Evolutionary conservation across 2,888 invertebrate genomes (phyloP).

Genomic region (Volucella zonaria): DNA sequence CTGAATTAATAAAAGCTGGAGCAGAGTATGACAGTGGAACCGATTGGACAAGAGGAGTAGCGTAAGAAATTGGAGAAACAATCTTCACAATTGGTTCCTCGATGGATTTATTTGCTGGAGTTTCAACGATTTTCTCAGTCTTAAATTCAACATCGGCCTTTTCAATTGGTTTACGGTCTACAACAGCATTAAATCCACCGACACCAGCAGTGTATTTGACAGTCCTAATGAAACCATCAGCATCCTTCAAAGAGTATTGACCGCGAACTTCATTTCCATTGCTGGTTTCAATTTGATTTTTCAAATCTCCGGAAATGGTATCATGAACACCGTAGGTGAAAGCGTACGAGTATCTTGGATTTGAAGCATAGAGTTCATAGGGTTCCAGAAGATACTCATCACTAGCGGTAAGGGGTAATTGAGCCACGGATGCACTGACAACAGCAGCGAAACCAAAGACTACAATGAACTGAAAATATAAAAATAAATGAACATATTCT

Average conservation of each 20-base stretch:
- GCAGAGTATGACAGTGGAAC: neutral
- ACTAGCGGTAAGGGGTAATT: slow-evolving; percentile 4
- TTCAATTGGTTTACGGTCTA: slow-evolving; percentile 79
- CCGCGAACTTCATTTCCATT: slow-evolving; percentile 82
- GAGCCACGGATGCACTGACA: slow-evolving; percentile 13
- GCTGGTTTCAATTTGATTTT: slow-evolving; percentile 82
- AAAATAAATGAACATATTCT: neutral
- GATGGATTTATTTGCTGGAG: slow-evolving; percentile 14
- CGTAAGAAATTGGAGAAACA: no score
- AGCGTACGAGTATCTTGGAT: slow-evolving; percentile 72
- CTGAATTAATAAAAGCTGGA: neutral
- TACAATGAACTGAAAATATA: neutral
- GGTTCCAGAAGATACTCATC: slow-evolving; percentile 27
- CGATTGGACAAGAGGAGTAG: neutral
- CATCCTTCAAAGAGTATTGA: slow-evolving; percentile 81
- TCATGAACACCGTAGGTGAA: slow-evolving; percentile 81
- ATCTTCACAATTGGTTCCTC: no score
- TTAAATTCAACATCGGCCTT: neutral
- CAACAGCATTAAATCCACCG: slow-evolving; percentile 83
- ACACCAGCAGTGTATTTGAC: slow-evolving; percentile 83
- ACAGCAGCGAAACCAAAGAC: neutral
- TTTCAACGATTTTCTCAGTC: no score
- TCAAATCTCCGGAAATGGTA: slow-evolving; percentile 81
- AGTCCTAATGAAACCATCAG: slow-evolving; percentile 82
- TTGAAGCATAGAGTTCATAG: slow-evolving; percentile 50